Evolutionary conservation across 2,888 invertebrate genomes (phyloP), one percentile per base, ranked within the genome.

Genomic region (Sceliomorpha sp.): DNA sequence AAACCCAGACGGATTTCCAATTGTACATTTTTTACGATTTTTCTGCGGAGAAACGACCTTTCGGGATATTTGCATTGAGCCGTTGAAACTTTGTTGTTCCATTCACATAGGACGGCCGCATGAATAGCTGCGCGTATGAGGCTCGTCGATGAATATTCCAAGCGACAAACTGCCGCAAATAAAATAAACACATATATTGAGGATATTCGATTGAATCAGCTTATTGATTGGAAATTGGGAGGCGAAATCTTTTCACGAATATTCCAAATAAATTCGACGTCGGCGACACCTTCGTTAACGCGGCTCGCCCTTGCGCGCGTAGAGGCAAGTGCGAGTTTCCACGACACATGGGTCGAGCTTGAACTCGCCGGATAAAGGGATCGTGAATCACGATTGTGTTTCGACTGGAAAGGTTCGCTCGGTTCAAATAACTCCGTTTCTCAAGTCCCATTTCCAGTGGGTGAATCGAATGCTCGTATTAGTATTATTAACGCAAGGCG

Each of bases 301-400:
- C n/a, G n/a, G 60, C 5, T 9, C 42, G 37, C 50, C 32, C 56
- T 20, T 50, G 32, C 40, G 29, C 26, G 47, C 12, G 15, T 9
- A 37, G 20, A 44, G 24, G 4, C 12, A 12, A 40, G 45, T 13
- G 39, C 29, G 53, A 55, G 55, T 55, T 59, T 44, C 60, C 56
- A 56, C 64, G 55, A 70, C 59, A 60, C 60, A 64, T 53, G 32
- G 44, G 55, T 12, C 24, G 3, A 37, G 13, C 24, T n/a, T 66
- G 64, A 64, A 60, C 70, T 60, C 53, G 34, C 55, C 59, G 47
- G 64, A 70, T 51, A 60, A 51, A 50, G 70, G 56, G 60, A 70
- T 64, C 70, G 64, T 70, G 64, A 70, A 70, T 70, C 70, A 70
- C 64, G 70, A 70, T 64, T 70, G 64, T 70, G 70, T 70, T 70